Percentiles rank a stretch among this genome's conserved stretches.
phyloP scores from a whole-genome alignment of 2,797 vertebrate species.

The Cuniculus paca region DNA sequence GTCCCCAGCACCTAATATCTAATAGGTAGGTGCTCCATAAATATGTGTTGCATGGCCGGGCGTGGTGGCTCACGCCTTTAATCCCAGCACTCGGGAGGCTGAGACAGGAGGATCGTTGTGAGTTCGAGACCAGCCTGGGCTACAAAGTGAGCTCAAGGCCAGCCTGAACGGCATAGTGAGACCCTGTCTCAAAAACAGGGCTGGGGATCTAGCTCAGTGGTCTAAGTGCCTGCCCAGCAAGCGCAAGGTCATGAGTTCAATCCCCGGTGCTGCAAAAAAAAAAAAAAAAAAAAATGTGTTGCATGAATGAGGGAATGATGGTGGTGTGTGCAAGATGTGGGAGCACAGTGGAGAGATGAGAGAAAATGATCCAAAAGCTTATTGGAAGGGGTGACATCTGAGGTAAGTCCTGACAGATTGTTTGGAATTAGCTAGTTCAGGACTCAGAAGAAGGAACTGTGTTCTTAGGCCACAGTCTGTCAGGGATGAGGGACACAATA shows the following conservation, averaged over 20 bases:
- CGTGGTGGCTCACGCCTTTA: no score
- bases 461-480: neutral
- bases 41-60: neutral
- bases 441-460: neutral
- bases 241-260: no score
- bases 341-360: neutral
- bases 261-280: no score
- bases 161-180: no score
- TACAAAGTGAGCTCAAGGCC: no score
- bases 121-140: no score
- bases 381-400: neutral
- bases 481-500: neutral
- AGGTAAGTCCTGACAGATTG: neutral
- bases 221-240: no score
- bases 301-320: neutral
- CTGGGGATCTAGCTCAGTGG: no score
- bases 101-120: no score
- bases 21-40: slow-evolving; percentile 13
- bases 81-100: no score
- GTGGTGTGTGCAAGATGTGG: neutral
- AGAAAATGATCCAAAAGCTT: neutral
- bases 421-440: neutral
- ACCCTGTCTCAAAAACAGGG: no score
- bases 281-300: neutral
- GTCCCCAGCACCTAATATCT: neutral